Conservation (phyloP, 2,797 vertebrate species). For the Peromyscus attwateri region DNA sequence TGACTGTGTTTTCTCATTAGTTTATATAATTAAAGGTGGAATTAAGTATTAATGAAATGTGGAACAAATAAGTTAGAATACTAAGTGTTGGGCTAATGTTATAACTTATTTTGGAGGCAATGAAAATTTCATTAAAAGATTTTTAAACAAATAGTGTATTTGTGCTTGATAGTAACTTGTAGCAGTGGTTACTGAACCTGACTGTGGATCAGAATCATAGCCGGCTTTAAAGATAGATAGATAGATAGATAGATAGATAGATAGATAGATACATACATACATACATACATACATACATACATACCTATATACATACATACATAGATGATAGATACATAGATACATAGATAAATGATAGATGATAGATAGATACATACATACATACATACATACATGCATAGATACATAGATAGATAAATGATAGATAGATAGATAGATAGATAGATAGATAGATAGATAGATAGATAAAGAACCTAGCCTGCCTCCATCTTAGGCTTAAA, state of each 20-base stretch:
- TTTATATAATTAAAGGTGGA: constrained; percentile 41
- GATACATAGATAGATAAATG: background rate
- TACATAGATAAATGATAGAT: background rate
- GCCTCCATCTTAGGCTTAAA: too few species aligned
- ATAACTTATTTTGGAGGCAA: constrained; percentile 35
- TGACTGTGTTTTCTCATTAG: constrained; percentile 23
- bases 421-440: background rate
- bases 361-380: background rate
- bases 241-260: background rate
- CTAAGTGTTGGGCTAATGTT: background rate
- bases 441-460: background rate
- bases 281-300: background rate
- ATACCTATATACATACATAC: background rate
- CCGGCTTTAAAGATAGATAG: background rate
- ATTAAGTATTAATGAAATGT: constrained; percentile 43
- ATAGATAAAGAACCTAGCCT: background rate
- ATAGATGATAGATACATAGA: background rate
- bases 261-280: background rate
- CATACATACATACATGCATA: too few species aligned
- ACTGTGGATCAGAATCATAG: background rate
- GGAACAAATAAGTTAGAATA: background rate
- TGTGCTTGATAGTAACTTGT: background rate
- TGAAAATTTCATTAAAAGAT: constrained; percentile 19
- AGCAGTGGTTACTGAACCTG: background rate
- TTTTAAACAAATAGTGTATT: constrained; percentile 12